Evolutionary conservation across 2,888 invertebrate species (phyloP).

Genomic region (Drepanosiphum platanoidis): DNA sequence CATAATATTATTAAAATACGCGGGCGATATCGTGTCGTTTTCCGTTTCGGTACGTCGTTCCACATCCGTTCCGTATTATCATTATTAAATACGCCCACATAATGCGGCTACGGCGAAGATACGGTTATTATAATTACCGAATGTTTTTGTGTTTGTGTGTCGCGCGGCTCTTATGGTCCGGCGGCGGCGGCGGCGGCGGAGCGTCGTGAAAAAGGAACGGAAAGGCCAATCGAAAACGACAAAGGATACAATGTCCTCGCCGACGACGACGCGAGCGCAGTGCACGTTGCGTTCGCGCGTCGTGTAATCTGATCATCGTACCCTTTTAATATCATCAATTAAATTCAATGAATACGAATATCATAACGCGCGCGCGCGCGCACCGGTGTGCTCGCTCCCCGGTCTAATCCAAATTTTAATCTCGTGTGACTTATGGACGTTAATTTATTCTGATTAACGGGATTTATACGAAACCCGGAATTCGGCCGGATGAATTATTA

Average conservation of each 20-base stretch:
- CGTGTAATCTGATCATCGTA: slow-evolving; percentile 13
- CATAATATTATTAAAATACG: too few relatives aligned
- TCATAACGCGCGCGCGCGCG: neutral
- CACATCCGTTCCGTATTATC: neutral
- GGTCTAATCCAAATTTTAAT: slow-evolving; percentile 34
- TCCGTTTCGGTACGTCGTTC: slow-evolving; percentile 22
- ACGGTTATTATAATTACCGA: slow-evolving; percentile 17
- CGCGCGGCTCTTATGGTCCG: neutral
- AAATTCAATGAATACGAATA: slow-evolving; percentile 28
- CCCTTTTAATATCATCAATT: slow-evolving; percentile 29
- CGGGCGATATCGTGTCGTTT: too few relatives aligned
- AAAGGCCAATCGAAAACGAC: slow-evolving; percentile 25
- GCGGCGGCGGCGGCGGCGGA: too few relatives aligned
- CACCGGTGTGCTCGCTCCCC: neutral
- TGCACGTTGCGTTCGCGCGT: neutral
- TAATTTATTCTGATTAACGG: slow-evolving; percentile 25
- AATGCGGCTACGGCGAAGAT: too few relatives aligned
- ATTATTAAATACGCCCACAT: neutral
- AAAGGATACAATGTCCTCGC: slow-evolving; percentile 7
- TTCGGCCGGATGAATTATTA: neutral
- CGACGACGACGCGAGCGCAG: neutral
- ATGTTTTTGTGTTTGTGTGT: neutral
- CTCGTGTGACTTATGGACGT: slow-evolving; percentile 20
- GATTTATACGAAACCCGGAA: neutral
- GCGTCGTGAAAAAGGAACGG: slow-evolving; percentile 10